Evolutionary conservation across 2,888 invertebrate species (phyloP).

Genomic region (Volucella bombylans): DNA sequence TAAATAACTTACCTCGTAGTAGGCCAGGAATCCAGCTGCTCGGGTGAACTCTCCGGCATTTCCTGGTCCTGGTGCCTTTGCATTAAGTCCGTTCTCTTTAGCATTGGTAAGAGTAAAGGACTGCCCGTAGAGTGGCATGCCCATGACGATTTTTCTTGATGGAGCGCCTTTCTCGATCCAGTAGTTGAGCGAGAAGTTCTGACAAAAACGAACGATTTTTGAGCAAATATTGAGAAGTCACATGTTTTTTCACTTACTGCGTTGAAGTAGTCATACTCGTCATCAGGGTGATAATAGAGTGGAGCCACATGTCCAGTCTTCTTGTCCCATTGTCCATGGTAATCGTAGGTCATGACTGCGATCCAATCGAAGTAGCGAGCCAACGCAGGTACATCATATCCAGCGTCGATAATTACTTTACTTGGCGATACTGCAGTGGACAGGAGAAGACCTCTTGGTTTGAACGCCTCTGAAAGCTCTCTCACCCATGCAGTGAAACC

Average conservation of each 20-base stretch:
- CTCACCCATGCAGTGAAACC: slow-evolving; percentile 89
- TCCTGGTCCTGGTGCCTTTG: slow-evolving; percentile 90
- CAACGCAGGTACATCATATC: slow-evolving; percentile 91
- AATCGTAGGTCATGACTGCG: slow-evolving; percentile 96
- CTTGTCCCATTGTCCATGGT: slow-evolving; percentile 96
- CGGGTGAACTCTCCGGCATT: slow-evolving; percentile 92
- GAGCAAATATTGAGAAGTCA: no score
- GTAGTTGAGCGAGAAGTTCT: slow-evolving; percentile 94
- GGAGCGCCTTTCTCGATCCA: slow-evolving; percentile 94
- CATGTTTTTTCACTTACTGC: slow-evolving; percentile 84
- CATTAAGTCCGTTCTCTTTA: slow-evolving; percentile 87
- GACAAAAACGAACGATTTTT: slow-evolving; percentile 13
- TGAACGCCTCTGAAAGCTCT: slow-evolving; percentile 88
- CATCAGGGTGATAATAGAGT: slow-evolving; percentile 90
- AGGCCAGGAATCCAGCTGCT: slow-evolving; percentile 93
- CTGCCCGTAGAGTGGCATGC: slow-evolving; percentile 94
- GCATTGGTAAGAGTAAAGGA: slow-evolving; percentile 88
- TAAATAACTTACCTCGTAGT: slow-evolving; percentile 87
- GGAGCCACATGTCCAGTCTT: slow-evolving; percentile 95
- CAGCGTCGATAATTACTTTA: slow-evolving; percentile 92
- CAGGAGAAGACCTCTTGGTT: slow-evolving; percentile 87
- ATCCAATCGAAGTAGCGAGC: slow-evolving; percentile 93
- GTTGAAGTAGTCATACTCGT: slow-evolving; percentile 92
- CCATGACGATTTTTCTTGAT: slow-evolving; percentile 91
- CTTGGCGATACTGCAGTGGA: slow-evolving; percentile 94